These are phyloP conservation scores for Linnaemya vulpina DNA, from an alignment of 2,888 invertebrate species.

Conservation along the genomic window DNA sequence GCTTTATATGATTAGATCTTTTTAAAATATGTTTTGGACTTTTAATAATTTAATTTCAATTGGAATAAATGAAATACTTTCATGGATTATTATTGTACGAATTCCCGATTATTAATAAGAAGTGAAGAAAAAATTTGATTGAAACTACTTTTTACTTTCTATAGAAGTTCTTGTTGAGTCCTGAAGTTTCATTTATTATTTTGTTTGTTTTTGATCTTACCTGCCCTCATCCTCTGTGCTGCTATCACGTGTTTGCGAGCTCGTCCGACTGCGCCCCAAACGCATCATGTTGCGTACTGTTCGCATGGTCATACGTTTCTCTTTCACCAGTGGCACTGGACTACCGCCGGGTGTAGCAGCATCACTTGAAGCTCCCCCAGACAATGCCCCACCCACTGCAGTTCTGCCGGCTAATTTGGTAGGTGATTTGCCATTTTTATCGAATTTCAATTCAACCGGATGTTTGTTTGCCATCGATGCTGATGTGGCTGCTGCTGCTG, in stretches of 20 bases:
- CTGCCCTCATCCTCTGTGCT: slow-evolving; percentile 81
- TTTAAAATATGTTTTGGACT: too few relatives aligned
- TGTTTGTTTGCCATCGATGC: slow-evolving; percentile 65
- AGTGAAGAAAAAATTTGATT: not conserved
- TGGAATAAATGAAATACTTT: too few relatives aligned
- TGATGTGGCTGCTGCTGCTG: slow-evolving; percentile 27
- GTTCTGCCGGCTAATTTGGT: slow-evolving; percentile 8
- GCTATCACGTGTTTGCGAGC: slow-evolving; percentile 78
- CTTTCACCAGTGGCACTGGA: slow-evolving; percentile 73
- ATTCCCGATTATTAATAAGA: too few relatives aligned
- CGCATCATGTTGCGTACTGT: slow-evolving; percentile 79
- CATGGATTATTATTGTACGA: too few relatives aligned
- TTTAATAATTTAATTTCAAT: too few relatives aligned
- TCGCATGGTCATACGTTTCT: slow-evolving; percentile 78
- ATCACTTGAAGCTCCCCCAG: slow-evolving; percentile 59
- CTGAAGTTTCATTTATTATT: not conserved
- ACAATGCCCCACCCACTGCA: slow-evolving; percentile 33
- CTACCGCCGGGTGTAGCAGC: slow-evolving; percentile 64
- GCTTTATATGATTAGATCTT: too few relatives aligned
- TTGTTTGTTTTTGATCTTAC: slow-evolving; percentile 65
- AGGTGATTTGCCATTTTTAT: slow-evolving; percentile 77
- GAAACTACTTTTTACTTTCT: not conserved
- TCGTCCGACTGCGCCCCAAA: slow-evolving; percentile 77
- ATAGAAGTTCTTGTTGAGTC: not conserved
- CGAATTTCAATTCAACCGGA: slow-evolving; percentile 76